Evolutionary conservation across 2,113 vertebrate genomes (phyloP), one percentile per base, ranked within the genome.

Genomic region (Petaurus breviceps): DNA sequence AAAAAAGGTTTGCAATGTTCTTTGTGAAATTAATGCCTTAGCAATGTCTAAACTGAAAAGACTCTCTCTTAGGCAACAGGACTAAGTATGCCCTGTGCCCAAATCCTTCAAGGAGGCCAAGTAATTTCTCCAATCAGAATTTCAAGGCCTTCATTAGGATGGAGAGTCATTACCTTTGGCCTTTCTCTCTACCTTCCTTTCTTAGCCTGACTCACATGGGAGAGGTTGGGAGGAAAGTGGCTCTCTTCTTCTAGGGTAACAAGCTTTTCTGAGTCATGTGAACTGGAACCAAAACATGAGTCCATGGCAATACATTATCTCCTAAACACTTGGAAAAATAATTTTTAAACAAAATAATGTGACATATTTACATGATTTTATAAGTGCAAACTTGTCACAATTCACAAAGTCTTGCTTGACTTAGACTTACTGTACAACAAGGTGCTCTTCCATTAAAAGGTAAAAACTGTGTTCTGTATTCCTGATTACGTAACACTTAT

Each of bases 351-450:
- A 98, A 99, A 98, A 98, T 98, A 98, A 98, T 90, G 98, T 98
- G 98, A 98, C 98, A 47, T 99, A 99, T 99, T 98, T 99, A 99
- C 99, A 99, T 96, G 98, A 98, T 98, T 99, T 98, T 98, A 92
- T 98, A 99, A 99, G 99, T 99, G 99, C 99, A 99, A 99, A 99
- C 99, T 99, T 99, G 99, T 99, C 99, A 98, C 99, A 98, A 99
- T 98, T 99, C 98, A 98, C 97, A 98, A 57, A 96, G 98, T 98
- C 97, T 98, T 98, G 98, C 97, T 97, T 94, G 49, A 68, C 93
- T 97, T 51, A 96, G 98, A 98, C 98, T 98, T 98, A 97, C 98
- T 99, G 98, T 98, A 98, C 98, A 98, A 98, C 97, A 99, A 99
- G 99, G 98, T 99, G 99, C 98, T 98, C 97, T 98, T 98, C 97